A percentile compares a stretch with the other conserved stretches of the same genome.
These are phyloP conservation scores for Augiades crinisus DNA, from an alignment of 2,888 invertebrate species.

Conservation along the genomic window DNA sequence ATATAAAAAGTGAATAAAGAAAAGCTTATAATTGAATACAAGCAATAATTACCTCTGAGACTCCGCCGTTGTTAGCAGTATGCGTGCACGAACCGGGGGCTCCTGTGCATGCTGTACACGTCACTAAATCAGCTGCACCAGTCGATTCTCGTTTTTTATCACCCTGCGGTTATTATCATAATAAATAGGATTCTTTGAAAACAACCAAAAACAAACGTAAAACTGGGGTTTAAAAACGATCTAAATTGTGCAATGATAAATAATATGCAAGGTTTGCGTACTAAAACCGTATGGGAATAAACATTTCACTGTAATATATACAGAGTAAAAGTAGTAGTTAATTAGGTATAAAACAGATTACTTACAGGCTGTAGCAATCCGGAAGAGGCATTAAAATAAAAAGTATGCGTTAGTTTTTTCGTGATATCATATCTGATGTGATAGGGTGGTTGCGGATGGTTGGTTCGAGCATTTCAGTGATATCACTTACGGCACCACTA, in stretches of 20 bases:
- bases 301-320: neutral
- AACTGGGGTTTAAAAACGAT: neutral
- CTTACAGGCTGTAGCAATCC: slow-evolving; percentile 78
- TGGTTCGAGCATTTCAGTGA: slow-evolving; percentile 51
- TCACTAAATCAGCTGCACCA: slow-evolving; percentile 90
- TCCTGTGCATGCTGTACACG: slow-evolving; percentile 89
- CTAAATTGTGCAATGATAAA: neutral
- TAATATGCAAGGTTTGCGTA: neutral
- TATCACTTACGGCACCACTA: slow-evolving; percentile 77
- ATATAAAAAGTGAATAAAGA: neutral
- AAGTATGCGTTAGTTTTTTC: slow-evolving; percentile 73
- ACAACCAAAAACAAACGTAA: neutral
- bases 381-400: slow-evolving; percentile 75
- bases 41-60: slow-evolving; percentile 90
- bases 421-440: slow-evolving; percentile 59
- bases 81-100: slow-evolving; percentile 92
- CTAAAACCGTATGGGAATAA: neutral
- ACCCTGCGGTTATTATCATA: slow-evolving; percentile 80
- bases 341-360: slow-evolving; percentile 41
- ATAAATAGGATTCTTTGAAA: neutral
- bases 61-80: slow-evolving; percentile 93
- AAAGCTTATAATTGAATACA: no score
- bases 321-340: slow-evolving; percentile 10
- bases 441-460: slow-evolving; percentile 53
- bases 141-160: slow-evolving; percentile 92